Evolutionary conservation across 1,140 invertebrate species (phyloP), one percentile per base, ranked within the genome.

Genomic region (Anoplophora glabripennis): DNA sequence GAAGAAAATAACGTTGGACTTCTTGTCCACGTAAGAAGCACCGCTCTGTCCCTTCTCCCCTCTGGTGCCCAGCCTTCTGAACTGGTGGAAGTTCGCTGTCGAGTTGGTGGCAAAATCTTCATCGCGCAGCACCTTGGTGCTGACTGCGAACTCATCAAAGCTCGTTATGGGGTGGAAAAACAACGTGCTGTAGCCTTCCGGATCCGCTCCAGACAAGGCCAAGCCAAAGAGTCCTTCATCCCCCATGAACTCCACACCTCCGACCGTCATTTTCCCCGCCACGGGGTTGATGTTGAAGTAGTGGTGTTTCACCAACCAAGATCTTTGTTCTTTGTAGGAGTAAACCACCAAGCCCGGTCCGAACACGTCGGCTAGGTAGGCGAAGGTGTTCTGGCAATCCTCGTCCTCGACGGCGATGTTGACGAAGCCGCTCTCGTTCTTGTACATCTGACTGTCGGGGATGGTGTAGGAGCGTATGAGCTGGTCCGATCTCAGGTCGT

Each of bases 151-250:
- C 69, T 90, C 88, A 68, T 85, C 82, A 11, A 80, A 85, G 58
- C 88, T 89, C 9, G 85, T 83, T 63, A 91, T 79, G 0, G 89
- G 86, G 72, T 90, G 89, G 77, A 90, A 92, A 63, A 89, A 91
- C 2, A 90, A 67, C 0, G 83, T 88, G 54, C 87, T 85, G 67
- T 77, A 88, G 28, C 86, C 87, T 55, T 88, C 83, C 1, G 74
- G 60, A 42, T 81, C 80, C 0, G 84, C 80, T 5, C 81, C 81
- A 3, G 83, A 82, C 4, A 74, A 45, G 0, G 84, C 84, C 42
- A 90, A 71, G 0, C 89, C 88, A 52, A 90, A 90, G 1, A 92
- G 68, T 7, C 86, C 88, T 68, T 92, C 89, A 5, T 81, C 82
- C 87, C 88, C 90, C 59, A 84, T 83, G 71, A 90, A 91, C 53